Conservation (phyloP, 2,797 vertebrate species). For the Gymnothorax javanicus region DNA sequence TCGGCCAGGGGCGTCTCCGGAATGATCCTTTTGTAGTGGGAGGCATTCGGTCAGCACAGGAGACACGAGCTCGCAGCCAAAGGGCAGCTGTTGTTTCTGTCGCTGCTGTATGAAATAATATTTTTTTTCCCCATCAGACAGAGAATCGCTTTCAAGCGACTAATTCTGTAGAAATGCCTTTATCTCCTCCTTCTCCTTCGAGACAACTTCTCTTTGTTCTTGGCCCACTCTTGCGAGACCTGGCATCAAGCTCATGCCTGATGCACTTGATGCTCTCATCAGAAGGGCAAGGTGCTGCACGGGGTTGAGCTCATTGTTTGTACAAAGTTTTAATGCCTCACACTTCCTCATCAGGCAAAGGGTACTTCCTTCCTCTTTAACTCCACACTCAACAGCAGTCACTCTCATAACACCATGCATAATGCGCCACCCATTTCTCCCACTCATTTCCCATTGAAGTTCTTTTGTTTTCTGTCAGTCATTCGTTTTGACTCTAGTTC, state of each 20-base stretch:
- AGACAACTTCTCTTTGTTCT: background rate
- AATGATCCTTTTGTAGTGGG: background rate
- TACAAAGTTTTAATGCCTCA: slow-evolving; percentile 48
- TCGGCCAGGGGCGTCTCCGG: background rate
- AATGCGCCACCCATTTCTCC: slow-evolving; percentile 58
- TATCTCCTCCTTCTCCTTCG: background rate
- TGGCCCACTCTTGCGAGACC: background rate
- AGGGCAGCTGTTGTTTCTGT: slow-evolving; percentile 1
- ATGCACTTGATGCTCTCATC: slow-evolving; percentile 27
- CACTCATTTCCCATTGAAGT: slow-evolving; percentile 62
- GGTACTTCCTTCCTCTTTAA: slow-evolving; percentile 79
- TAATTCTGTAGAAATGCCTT: background rate
- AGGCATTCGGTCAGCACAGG: background rate
- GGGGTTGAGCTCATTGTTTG: slow-evolving; percentile 59
- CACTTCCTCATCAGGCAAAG: slow-evolving; percentile 65
- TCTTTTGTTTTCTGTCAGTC: slow-evolving; percentile 65
- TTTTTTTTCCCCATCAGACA: background rate
- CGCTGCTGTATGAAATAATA: background rate
- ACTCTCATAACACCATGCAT: slow-evolving; percentile 45
- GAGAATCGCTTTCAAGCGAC: background rate
- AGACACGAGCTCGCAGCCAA: background rate
- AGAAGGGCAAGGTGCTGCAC: slow-evolving; percentile 42
- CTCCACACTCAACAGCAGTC: slow-evolving; percentile 68
- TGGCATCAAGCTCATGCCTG: background rate
- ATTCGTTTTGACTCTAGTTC: slow-evolving; percentile 50